Base-by-base conservation (phyloP, 2,113 vertebrate genomes). In the Pipa parva region DNA sequence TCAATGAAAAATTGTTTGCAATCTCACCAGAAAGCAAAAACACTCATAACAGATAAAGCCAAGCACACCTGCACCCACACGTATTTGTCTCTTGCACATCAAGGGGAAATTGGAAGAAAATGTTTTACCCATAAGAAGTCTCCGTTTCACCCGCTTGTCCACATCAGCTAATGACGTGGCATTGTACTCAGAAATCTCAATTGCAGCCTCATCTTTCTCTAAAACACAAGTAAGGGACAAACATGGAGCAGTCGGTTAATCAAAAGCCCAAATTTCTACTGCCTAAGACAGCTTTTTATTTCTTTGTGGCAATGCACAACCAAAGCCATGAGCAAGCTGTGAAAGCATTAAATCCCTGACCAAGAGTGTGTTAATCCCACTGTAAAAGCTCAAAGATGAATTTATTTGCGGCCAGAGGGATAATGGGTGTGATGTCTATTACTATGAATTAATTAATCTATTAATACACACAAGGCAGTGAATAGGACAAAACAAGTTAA, bases 91-190 rank as follows among this genome's bases (percentile, higher is more conserved):
- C 87, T 89, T 87, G 92, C 79, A 95, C 90, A 88, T 94, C 89
- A 95, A 92, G 94, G 94, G 92, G 24, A 21, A 96, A 97, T 92
- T 93, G 95, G 93, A 98, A 95, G 93, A 93, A 94, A 93, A 31
- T 56, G 15, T 94, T 91, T 99, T 99, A 99, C 96, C 96, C 96
- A 99, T 98, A 93, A 97, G 95, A 80, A 99, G 96, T 86, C 95
- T 93, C 89, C 96, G 96, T 94, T 95, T 98, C 95, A 93, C 95
- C 91, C 96, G 92, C 95, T 96, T 99, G 96, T 98, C 96, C 94
- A 99, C 96, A 98, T 99, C 96, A 99, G 94, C 93, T 97, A 98
- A 91, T 98, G 96, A 99, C 94, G 95, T 97, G 95, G 96, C 85
- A 97, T 89, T 98, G 94, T 93, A 91, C 92, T 95, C 93, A 94